Evolutionary conservation across 2,113 vertebrate genomes (phyloP), one percentile per base, ranked within the genome.

Genomic region (Galemys pyrenaicus): DNA sequence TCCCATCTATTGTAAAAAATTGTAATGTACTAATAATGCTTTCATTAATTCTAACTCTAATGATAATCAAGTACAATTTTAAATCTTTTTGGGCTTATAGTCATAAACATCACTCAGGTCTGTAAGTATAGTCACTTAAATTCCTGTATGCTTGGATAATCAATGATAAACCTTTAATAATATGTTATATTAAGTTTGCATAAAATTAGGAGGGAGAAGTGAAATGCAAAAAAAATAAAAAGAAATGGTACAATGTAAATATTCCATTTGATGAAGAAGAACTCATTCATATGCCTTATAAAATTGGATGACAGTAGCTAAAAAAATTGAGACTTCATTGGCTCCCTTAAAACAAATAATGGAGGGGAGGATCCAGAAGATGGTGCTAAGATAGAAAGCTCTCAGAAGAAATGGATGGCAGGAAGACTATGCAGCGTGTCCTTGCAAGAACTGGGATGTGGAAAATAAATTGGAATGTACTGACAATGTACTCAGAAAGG

Each of bases 261-360:
- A 82, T 20, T 3, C 17, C 79, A 5, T 44, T 2, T 54, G 16
- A 1, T 37, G 60, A 13, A 74, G 35, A 64, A 35, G 5, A 71
- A 1, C 5, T 82, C 44, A 74, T 79, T 71, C 8, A 30, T 37
- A 0, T 26, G 39, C 58, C 58, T 0, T 75, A 12, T 46, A 74
- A 89, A 82, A 91, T 82, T 54, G 22, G 8, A 74, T 60, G 28
- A 30, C 10, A 37, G 5, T 37, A 68, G 4, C 19, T 79, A 79
- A 60, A 54, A 87, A 49, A 44, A 85, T 73, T 93, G 87, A 68
- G 24, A 87, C 90, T 67, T 75, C 67, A n/a, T 49, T 83, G 37
- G 12, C 51, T 73, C 19, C 20, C 30, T 83, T 83, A 74, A 3
- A 20, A 92, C 87, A 86, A 58, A 2, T 93, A 71, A 71, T 28